Evolutionary conservation across 2,113 vertebrate genomes (phyloP), one percentile per base, ranked within the genome.

Genomic region (Gymnarchus niloticus): DNA sequence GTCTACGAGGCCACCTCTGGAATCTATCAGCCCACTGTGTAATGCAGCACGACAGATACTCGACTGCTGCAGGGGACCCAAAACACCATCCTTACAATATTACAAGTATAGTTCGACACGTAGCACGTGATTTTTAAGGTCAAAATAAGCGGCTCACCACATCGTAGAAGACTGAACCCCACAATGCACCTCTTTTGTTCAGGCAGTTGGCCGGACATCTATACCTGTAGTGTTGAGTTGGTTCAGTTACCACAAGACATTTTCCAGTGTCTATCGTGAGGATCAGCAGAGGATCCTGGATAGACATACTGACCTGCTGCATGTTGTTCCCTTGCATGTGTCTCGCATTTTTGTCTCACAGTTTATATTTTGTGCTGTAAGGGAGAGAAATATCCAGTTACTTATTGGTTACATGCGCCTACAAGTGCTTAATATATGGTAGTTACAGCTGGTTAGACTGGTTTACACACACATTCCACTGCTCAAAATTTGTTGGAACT

Each of bases 271-370:
- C 17, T 56, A 23, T 7, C 12, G n/a, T 49, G 12, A 57, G 14
- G 2, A 6, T 17, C 48, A 76, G 25, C 56, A 48, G 49, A 56
- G 49, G 54, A 17, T 33, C 2, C 49, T 9, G 28, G 14, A 0
- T 46, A 57, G 61, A 77, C n/a, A 85, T 59, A 73, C 17, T 65
- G 87, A 99, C 98, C 98, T 97, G 94, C 97, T 99, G 91, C 98
- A 99, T 0, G 95, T 97, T 51, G 95, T 94, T n/a, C 97, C 97
- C 92, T 93, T 96, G 90, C 98, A 99, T 56, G 94, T 97, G 89
- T 99, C 97, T 87, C 97, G 95, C 95, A 99, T 95, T 93, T 95
- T 97, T 76, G 97, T 98, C 87, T 98, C 98, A 88, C 98, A 99
- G 69, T 93, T 96, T 83, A 99, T 93, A 49, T 92, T 94, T 91